These are phyloP conservation scores for Drosophila bipectinata DNA, from an alignment of 1,140 invertebrate species.

Conservation along the genomic window DNA sequence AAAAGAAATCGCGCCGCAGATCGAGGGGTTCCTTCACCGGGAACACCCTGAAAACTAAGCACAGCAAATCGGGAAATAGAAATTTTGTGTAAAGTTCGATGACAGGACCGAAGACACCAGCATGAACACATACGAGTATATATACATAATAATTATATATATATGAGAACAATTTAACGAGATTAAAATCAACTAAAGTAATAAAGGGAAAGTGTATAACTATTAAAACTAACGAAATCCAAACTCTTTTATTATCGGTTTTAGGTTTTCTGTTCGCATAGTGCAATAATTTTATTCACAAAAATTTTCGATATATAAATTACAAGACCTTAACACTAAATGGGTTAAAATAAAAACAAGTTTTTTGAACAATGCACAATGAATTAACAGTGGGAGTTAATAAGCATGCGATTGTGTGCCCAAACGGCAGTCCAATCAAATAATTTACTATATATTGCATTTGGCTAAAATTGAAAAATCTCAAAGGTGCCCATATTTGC, in stretches of 20 bases:
- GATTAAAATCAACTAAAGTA: constrained; percentile 79
- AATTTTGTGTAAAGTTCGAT: constrained; percentile 65
- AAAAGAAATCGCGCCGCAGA: constrained; percentile 26
- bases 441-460: constrained; percentile 48
- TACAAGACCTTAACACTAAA: constrained; percentile 21
- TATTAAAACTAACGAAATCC: constrained; percentile 74
- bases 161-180: constrained; percentile 77
- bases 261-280: neutral
- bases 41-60: constrained; percentile 37
- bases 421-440: constrained; percentile 19
- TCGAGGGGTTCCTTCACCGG: constrained; percentile 14
- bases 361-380: constrained; percentile 52
- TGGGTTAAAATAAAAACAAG: constrained; percentile 30
- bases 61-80: constrained; percentile 41
- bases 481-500: constrained; percentile 29
- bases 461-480: constrained; percentile 27
- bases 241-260: constrained; percentile 24
- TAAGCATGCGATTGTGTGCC: constrained; percentile 41
- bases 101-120: constrained; percentile 49
- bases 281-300: constrained; percentile 50
- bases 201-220: constrained; percentile 81
- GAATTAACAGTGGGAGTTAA: constrained; percentile 49
- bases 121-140: constrained; percentile 50
- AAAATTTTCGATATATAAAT: constrained; percentile 26
- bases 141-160: constrained; percentile 58